These are phyloP conservation scores for Delichon dasypus DNA, from an alignment of 2,797 vertebrate species.

Conservation along the genomic window DNA sequence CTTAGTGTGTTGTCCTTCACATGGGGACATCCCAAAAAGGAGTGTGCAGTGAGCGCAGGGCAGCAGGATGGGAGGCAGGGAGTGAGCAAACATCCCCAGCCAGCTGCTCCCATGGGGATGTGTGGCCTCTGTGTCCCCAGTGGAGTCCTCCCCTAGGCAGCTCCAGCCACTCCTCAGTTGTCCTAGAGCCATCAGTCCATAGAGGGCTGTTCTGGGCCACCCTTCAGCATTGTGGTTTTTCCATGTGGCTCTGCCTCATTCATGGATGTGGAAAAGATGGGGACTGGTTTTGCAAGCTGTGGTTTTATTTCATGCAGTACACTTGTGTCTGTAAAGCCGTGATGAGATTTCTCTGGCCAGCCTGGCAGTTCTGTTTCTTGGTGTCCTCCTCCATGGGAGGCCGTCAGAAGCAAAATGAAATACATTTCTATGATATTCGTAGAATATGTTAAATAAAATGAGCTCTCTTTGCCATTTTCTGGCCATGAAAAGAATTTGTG, in stretches of 20 bases:
- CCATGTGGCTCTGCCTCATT: neutral
- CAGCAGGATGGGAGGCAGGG: neutral
- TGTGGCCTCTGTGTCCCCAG: fast-evolving
- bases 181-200: neutral
- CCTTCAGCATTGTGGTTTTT: neutral
- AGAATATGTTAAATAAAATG: neutral
- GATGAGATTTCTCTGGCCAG: neutral
- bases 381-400: neutral
- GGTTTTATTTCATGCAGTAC: neutral
- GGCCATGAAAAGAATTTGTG: neutral
- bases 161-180: neutral
- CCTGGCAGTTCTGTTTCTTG: neutral
- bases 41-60: neutral
- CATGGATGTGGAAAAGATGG: neutral
- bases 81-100: neutral
- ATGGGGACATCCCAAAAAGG: neutral
- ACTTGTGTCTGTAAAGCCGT: neutral
- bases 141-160: neutral
- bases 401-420: neutral
- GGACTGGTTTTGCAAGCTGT: neutral
- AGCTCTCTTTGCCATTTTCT: neutral
- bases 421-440: neutral
- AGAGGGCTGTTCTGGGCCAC: fast-evolving
- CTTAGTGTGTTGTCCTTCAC: neutral
- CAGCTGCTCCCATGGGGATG: neutral